Conservation (phyloP, 2,113 vertebrate genomes). For the Malurus elegans region DNA sequence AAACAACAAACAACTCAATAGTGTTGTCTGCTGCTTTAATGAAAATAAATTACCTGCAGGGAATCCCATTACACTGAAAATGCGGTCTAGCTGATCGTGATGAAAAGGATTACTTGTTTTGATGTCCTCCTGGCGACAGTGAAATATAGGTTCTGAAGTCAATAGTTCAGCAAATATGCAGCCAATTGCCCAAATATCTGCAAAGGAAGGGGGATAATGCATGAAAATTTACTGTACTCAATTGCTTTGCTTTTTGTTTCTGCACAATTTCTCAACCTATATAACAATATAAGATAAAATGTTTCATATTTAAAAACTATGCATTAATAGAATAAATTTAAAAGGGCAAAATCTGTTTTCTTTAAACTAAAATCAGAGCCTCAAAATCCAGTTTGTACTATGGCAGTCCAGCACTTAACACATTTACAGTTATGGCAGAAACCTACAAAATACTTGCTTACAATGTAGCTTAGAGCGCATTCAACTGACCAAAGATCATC, state of each 20-base stretch:
- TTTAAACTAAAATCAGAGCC: not conserved
- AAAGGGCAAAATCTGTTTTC: not conserved
- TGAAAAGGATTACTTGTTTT: conserved; percentile 99
- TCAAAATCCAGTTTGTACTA: not conserved
- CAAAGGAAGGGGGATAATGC: not conserved
- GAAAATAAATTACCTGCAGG: conserved; percentile 87
- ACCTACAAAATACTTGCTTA: not conserved
- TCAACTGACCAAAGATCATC: not conserved
- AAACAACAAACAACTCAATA: not conserved
- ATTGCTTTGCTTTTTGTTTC: not conserved
- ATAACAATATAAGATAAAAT: not conserved
- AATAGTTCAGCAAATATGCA: conserved; percentile 98
- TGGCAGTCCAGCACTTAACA: not conserved
- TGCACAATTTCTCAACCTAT: not conserved
- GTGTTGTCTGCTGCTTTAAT: not conserved
- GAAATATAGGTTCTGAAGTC: conserved; percentile 97
- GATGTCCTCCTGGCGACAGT: conserved; percentile 99
- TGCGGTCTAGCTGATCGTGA: conserved; percentile 96
- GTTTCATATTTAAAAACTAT: not conserved
- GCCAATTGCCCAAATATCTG: conserved; percentile 99
- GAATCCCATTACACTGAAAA: conserved; percentile 99
- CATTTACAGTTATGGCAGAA: not conserved
- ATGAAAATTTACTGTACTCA: not conserved
- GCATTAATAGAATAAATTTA: not conserved
- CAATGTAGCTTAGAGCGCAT: not conserved